phyloP scores from a whole-genome alignment of 2,888 invertebrate species.

The Watsonalla binaria region DNA sequence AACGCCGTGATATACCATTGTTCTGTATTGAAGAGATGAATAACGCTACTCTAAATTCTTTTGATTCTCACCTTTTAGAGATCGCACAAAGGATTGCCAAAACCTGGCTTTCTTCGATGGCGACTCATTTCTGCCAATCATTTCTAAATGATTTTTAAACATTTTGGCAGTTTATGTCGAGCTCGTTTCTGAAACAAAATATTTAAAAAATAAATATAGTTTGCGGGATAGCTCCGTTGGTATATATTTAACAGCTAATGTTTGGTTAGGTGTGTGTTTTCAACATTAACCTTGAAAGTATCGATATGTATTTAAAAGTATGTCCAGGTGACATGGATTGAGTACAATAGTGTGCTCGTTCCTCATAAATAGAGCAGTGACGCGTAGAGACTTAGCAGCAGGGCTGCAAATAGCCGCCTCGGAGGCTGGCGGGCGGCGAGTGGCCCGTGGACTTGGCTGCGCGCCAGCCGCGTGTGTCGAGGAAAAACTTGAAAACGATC shows the following conservation, averaged over 20 bases:
- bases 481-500: conserved; percentile 63
- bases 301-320: conserved; percentile 34
- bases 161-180: conserved; percentile 86
- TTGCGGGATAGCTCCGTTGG: not conserved
- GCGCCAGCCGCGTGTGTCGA: conserved; percentile 54
- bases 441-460: conserved; percentile 46
- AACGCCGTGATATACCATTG: not conserved
- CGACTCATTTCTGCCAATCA: conserved; percentile 95
- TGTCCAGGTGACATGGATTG: conserved; percentile 66
- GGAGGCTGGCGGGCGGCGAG: conserved; percentile 56
- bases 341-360: conserved; percentile 58
- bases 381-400: conserved; percentile 61
- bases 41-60: not conserved
- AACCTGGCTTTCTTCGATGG: conserved; percentile 95
- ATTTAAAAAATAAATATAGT: conserved; percentile 1
- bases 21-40: not conserved
- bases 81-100: conserved; percentile 95
- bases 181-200: conserved; percentile 85
- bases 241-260: not conserved
- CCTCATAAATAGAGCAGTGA: conserved; percentile 73
- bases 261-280: conserved; percentile 8
- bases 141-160: conserved; percentile 95
- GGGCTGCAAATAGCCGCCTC: conserved; percentile 65
- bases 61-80: conserved; percentile 87
- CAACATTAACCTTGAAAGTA: conserved; percentile 49